Evolutionary conservation across 2,888 invertebrate species (phyloP).

Genomic region (Cryptocheilus praepositus): DNA sequence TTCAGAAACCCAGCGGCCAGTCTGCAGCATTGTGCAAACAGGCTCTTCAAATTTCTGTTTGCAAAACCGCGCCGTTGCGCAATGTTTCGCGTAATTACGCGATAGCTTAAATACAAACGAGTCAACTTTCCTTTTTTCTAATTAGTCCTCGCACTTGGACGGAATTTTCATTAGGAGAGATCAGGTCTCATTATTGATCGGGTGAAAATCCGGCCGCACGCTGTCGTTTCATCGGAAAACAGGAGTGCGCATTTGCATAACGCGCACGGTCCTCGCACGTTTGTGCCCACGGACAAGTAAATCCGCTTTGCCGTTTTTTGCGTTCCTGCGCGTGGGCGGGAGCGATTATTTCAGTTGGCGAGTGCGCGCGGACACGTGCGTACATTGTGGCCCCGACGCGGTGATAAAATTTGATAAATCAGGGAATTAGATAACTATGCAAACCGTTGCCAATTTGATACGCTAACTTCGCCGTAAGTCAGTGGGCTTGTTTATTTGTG

Average conservation of each 20-base stretch:
- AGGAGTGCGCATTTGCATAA: too few species aligned
- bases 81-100: background rate
- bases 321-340: background rate
- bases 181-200: too few species aligned
- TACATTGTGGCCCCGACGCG: background rate
- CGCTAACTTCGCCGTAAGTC: background rate
- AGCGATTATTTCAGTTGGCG: background rate
- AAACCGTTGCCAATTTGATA: conserved; percentile 1
- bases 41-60: background rate
- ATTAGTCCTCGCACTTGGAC: too few species aligned
- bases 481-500: background rate
- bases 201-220: too few species aligned
- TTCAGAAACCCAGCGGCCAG: background rate
- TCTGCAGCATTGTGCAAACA: background rate
- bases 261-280: too few species aligned
- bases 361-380: conserved; percentile 11
- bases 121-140: too few species aligned
- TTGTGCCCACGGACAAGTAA: conserved; percentile 6
- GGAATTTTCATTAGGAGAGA: too few species aligned
- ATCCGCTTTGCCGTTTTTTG: conserved; percentile 26
- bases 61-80: background rate
- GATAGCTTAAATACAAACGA: background rate
- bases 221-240: too few species aligned
- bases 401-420: conserved; percentile 5
- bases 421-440: conserved; percentile 3